phyloP scores from a whole-genome alignment of 1,140 invertebrate species.

The Tetramorium parvispinum region DNA sequence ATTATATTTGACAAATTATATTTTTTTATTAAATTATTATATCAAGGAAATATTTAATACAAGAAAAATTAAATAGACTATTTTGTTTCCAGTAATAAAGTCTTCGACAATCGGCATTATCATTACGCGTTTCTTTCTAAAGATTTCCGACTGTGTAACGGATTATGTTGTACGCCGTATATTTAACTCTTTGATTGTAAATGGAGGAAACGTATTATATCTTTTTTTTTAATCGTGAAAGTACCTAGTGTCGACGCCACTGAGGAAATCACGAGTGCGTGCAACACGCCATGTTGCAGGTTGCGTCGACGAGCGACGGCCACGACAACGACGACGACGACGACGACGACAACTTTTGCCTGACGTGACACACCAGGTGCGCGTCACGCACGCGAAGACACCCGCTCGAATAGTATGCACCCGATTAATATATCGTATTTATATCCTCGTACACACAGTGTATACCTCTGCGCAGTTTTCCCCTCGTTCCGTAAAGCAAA shows the following conservation, averaged over 20 bases:
- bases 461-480: conserved; percentile 32
- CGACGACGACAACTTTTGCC: conserved; percentile 37
- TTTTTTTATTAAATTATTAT: neutral
- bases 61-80: neutral
- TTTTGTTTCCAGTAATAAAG: neutral
- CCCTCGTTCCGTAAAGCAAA: conserved; percentile 46
- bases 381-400: conserved; percentile 72
- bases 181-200: neutral
- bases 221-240: neutral
- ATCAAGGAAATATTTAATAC: neutral
- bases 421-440: conserved; percentile 75
- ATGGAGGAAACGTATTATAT: neutral
- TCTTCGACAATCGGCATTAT: neutral
- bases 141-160: neutral
- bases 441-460: conserved; percentile 64
- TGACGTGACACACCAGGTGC: conserved; percentile 78
- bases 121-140: neutral
- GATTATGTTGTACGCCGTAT: neutral
- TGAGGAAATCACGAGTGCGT: conserved; percentile 48
- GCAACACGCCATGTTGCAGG: conserved; percentile 49
- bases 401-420: conserved; percentile 40
- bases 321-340: neutral
- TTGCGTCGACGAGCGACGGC: conserved; percentile 16
- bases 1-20: neutral
- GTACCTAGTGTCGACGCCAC: conserved; percentile 13